phyloP scores from a whole-genome alignment of 2,113 vertebrate genomes.

The Oncorhynchus tshawytscha region DNA sequence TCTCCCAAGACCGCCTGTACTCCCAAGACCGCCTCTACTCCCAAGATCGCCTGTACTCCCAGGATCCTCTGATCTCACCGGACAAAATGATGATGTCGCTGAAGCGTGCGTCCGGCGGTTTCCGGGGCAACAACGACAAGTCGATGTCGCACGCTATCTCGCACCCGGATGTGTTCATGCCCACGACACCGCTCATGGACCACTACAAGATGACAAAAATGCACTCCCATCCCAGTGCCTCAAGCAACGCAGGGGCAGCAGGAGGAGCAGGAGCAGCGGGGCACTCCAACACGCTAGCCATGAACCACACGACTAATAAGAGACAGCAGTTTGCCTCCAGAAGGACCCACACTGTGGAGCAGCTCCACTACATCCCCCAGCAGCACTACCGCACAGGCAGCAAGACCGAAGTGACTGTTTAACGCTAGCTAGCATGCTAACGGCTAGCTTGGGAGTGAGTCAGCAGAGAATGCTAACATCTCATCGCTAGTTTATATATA shows the following conservation, averaged over 20 bases:
- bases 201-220: constrained; percentile 98
- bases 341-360: constrained; percentile 96
- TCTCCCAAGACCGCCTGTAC: constrained; percentile 90
- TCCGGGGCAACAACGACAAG: constrained; percentile 83
- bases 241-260: constrained; percentile 78
- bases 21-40: constrained; percentile 93
- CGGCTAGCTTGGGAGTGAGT: background rate
- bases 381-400: constrained; percentile 94
- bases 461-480: background rate
- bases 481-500: background rate
- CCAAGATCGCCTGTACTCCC: constrained; percentile 91
- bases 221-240: constrained; percentile 98
- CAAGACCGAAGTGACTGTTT: constrained; percentile 99
- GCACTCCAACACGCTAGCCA: constrained; percentile 86
- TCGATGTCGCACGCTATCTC: constrained; percentile 91
- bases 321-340: constrained; percentile 96
- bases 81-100: constrained; percentile 80
- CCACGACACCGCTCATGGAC: constrained; percentile 94
- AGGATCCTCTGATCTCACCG: constrained; percentile 94
- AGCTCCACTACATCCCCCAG: constrained; percentile 92
- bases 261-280: constrained; percentile 7
- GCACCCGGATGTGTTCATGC: constrained; percentile 95
- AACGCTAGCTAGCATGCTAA: constrained; percentile 46
- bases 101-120: constrained; percentile 74
- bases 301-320: constrained; percentile 91